Evolutionary conservation across 2,888 invertebrate genomes (phyloP).

Genomic region (Andrena bicolor): DNA sequence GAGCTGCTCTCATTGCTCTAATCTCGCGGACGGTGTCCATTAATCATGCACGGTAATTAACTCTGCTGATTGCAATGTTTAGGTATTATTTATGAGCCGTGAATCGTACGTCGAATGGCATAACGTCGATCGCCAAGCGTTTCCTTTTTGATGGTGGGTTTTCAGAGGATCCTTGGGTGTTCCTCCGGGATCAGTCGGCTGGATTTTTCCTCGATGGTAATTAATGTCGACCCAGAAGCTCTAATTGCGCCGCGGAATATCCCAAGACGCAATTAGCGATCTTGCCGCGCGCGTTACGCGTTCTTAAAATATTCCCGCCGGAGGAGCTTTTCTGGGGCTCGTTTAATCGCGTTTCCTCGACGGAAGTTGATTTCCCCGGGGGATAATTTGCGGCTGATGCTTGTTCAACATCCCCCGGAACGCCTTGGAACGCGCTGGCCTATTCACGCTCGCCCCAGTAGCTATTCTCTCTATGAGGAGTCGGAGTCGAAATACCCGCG

Average conservation of each 20-base stretch:
- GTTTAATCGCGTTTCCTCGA: slow-evolving; percentile 34
- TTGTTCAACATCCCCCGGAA: slow-evolving; percentile 8
- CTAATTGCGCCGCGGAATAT: slow-evolving; percentile 29
- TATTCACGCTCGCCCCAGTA: background rate
- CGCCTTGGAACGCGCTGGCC: background rate
- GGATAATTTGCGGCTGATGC: slow-evolving; percentile 3
- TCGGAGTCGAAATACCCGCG: background rate
- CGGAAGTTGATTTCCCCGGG: slow-evolving; percentile 19
- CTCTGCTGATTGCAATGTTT: slow-evolving; percentile 32
- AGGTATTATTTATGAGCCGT: slow-evolving; percentile 15
- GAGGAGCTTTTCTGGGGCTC: slow-evolving; percentile 10
- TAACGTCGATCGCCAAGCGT: background rate
- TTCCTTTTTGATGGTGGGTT: background rate
- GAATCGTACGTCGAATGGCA: background rate
- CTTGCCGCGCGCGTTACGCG: slow-evolving; percentile 5
- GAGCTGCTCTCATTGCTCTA: background rate
- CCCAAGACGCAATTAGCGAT: slow-evolving; percentile 5
- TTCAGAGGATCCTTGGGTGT: background rate
- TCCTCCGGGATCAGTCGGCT: background rate
- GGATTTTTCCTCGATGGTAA: background rate
- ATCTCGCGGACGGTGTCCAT: slow-evolving; percentile 15
- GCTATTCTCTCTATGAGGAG: background rate
- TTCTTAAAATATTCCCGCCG: slow-evolving; percentile 30
- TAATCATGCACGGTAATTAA: slow-evolving; percentile 41
- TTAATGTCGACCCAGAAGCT: slow-evolving; percentile 26